Conservation (phyloP, 2,888 invertebrate species). For the Macrophya alboannulata region DNA sequence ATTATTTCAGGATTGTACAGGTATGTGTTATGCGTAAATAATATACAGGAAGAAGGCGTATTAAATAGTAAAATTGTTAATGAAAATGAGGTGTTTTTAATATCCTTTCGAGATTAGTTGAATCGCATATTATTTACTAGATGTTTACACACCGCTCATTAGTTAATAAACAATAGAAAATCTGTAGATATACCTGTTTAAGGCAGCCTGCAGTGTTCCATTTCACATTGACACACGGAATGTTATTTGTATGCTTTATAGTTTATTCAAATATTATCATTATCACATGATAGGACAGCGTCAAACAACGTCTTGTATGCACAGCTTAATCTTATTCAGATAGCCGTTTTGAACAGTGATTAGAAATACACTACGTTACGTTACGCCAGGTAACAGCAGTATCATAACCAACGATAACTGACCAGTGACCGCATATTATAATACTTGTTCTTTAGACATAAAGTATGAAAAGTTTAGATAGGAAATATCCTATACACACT, state of each 20-base stretch:
- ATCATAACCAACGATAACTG: slow-evolving; percentile 39
- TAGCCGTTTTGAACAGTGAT: neutral
- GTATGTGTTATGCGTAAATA: neutral
- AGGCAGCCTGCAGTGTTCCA: slow-evolving; percentile 29
- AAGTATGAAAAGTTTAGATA: slow-evolving; percentile 7
- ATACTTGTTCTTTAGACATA: neutral
- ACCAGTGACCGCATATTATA: slow-evolving; percentile 44
- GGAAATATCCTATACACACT: neutral
- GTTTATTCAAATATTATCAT: neutral
- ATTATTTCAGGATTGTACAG: too few relatives aligned
- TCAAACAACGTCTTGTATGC: neutral
- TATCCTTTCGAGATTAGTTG: neutral
- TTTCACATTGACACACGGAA: slow-evolving; percentile 33
- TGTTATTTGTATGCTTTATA: slow-evolving; percentile 13
- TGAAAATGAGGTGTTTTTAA: neutral
- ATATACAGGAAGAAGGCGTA: neutral
- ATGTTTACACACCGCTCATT: neutral
- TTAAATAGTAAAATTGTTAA: neutral
- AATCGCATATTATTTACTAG: neutral
- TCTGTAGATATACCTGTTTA: slow-evolving; percentile 15
- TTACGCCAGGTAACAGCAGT: neutral
- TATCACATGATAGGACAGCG: neutral
- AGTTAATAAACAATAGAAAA: neutral
- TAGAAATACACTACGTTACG: slow-evolving; percentile 6
- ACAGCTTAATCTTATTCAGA: neutral